phyloP scores from a whole-genome alignment of 2,888 invertebrate genomes.

The Andricus quercusramuli region DNA sequence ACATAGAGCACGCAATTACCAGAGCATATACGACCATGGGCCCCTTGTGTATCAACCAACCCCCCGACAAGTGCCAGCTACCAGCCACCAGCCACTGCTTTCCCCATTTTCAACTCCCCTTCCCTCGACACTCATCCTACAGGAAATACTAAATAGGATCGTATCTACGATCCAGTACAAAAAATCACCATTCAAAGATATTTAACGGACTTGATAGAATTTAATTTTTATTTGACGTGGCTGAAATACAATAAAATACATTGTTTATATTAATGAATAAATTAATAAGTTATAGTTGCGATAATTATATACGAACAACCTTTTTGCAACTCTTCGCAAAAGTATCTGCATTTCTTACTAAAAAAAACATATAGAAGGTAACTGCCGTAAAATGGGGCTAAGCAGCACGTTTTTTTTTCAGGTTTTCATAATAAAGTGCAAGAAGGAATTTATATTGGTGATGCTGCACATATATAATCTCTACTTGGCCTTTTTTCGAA shows the following conservation, averaged over 20 bases:
- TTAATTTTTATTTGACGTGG: not conserved
- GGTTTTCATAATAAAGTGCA: no score
- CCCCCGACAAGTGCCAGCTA: slow-evolving; percentile 49
- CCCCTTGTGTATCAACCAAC: slow-evolving; percentile 73
- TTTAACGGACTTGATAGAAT: not conserved
- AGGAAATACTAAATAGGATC: not conserved
- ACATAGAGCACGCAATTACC: slow-evolving; percentile 78
- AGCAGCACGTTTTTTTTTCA: no score
- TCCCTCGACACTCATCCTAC: slow-evolving; percentile 43
- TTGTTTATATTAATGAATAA: not conserved
- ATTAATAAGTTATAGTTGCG: no score
- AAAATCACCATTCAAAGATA: not conserved
- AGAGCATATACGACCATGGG: slow-evolving; percentile 71
- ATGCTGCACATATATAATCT: no score
- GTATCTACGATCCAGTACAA: slow-evolving; percentile 1
- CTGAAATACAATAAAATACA: not conserved
- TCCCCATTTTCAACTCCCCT: slow-evolving; percentile 60
- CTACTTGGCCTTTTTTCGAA: no score
- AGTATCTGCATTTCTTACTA: no score
- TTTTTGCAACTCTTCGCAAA: no score
- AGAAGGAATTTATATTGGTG: no score
- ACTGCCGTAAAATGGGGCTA: no score
- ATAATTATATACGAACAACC: no score
- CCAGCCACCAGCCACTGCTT: slow-evolving; percentile 60
- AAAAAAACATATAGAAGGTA: no score